Percentiles rank a stretch among this genome's conserved stretches.
phyloP scores from a whole-genome alignment of 1,140 invertebrate species.

The Euura saliciscinereae region DNA sequence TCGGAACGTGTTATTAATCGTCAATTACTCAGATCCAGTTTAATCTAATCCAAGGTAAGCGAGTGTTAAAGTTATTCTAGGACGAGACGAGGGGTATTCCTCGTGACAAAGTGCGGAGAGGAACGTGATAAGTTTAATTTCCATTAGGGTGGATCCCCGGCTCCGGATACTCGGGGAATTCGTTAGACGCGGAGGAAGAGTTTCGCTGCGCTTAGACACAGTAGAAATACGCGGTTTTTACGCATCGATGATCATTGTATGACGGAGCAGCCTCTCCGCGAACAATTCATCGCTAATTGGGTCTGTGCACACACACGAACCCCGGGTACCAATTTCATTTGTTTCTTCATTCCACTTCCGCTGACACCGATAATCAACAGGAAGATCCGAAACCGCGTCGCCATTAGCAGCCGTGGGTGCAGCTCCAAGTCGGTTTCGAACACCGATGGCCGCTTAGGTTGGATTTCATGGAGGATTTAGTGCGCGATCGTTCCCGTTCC shows the following conservation, averaged over 20 bases:
- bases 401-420: background rate
- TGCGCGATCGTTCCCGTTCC: background rate
- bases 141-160: background rate
- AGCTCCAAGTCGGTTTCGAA: background rate
- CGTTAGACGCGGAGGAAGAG: too few species aligned
- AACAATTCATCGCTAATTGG: too few species aligned
- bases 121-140: background rate
- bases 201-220: too few species aligned
- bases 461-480: background rate
- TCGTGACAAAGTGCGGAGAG: background rate
- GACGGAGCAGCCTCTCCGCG: too few species aligned
- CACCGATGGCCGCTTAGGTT: background rate
- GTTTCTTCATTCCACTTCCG: too few species aligned
- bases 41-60: slow-evolving; percentile 45
- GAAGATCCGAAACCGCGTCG: too few species aligned
- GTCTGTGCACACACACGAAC: too few species aligned
- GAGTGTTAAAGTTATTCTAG: slow-evolving; percentile 34
- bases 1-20: slow-evolving; percentile 49
- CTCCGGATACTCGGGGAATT: too few species aligned
- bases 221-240: too few species aligned
- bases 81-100: background rate
- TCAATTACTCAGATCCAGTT: slow-evolving; percentile 47
- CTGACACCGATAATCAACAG: too few species aligned
- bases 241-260: too few species aligned
- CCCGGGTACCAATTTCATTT: too few species aligned